Evolutionary conservation across 2,113 vertebrate genomes (phyloP).

Genomic region (Reinhardtius hippoglossoides): DNA sequence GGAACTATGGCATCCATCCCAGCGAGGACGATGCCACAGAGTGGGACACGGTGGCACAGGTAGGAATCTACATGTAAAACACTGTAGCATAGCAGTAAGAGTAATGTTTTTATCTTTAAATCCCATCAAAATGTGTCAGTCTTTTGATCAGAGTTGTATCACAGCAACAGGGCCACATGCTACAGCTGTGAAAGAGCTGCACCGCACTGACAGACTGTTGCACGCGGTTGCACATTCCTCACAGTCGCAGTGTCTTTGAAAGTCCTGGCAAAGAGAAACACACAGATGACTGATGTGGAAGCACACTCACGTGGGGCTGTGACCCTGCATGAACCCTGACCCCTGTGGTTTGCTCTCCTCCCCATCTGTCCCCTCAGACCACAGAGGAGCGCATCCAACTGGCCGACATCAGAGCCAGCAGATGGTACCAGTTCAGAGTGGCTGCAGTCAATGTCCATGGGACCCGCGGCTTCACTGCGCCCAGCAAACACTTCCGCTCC

Average conservation of each 20-base stretch:
- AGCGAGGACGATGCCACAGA: slow-evolving; percentile 91
- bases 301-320: slow-evolving; percentile 62
- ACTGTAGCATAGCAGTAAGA: background rate
- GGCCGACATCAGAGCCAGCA: slow-evolving; percentile 87
- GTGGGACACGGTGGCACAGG: slow-evolving; percentile 94
- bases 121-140: background rate
- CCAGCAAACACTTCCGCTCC: slow-evolving; percentile 97
- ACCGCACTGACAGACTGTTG: slow-evolving; percentile 40
- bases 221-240: slow-evolving; percentile 69
- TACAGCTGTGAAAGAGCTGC: slow-evolving; percentile 66
- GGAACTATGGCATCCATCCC: slow-evolving; percentile 96
- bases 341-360: slow-evolving; percentile 66
- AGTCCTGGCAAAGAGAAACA: slow-evolving; percentile 65
- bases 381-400: slow-evolving; percentile 90
- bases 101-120: background rate
- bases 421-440: slow-evolving; percentile 98
- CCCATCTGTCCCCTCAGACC: slow-evolving; percentile 86
- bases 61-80: slow-evolving; percentile 49
- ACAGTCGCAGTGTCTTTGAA: slow-evolving; percentile 73
- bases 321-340: slow-evolving; percentile 76
- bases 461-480: slow-evolving; percentile 94
- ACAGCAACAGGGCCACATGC: slow-evolving; percentile 30
- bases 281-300: slow-evolving; percentile 78
- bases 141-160: slow-evolving; percentile 42
- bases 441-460: slow-evolving; percentile 94